These are phyloP conservation scores for Gnathonemus echidnorhynchus DNA, from an alignment of 2,113 vertebrate genomes.

Conservation along the genomic window DNA sequence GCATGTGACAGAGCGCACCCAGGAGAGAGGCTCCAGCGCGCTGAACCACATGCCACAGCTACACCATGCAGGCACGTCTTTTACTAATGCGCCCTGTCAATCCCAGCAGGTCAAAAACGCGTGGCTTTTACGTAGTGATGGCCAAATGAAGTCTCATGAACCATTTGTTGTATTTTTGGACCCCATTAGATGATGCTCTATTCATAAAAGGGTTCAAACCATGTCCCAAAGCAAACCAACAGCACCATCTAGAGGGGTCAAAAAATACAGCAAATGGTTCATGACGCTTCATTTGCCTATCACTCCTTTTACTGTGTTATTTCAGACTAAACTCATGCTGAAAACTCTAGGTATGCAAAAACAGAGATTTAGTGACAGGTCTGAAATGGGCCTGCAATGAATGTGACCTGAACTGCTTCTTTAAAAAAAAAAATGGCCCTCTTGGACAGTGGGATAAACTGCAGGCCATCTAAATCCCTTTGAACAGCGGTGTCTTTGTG, in stretches of 20 bases:
- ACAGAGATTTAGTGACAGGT: background rate
- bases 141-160: background rate
- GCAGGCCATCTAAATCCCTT: background rate
- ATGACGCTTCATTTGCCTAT: background rate
- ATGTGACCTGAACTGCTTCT: background rate
- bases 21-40: background rate
- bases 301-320: background rate
- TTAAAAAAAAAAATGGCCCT: background rate
- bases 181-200: background rate
- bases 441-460: background rate
- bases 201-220: background rate
- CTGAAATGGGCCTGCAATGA: background rate
- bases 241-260: background rate
- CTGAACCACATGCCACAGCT: conserved; percentile 15
- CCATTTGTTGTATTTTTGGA: background rate
- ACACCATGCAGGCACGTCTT: conserved; percentile 29
- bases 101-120: background rate
- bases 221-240: background rate
- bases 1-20: background rate
- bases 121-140: background rate
- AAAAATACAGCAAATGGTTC: background rate
- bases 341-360: background rate
- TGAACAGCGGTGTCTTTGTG: background rate
- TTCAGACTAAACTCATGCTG: background rate
- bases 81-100: conserved; percentile 37